Evolutionary conservation across 2,113 vertebrate species (phyloP), one percentile per base, ranked within the genome.

Genomic region (Stigmatopora nigra): DNA sequence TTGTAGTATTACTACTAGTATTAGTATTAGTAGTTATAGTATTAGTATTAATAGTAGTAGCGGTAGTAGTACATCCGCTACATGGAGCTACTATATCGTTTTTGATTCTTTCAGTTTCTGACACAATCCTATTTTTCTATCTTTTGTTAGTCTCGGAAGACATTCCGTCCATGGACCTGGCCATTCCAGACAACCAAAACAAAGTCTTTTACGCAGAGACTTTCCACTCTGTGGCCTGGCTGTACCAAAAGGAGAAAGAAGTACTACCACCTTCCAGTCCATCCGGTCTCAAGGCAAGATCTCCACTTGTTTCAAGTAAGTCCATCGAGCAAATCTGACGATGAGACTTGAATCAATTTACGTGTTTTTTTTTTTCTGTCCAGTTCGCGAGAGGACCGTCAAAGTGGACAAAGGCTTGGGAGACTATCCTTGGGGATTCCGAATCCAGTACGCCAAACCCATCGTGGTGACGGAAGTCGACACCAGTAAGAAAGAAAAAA

Each of bases 401-500:
- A 92, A 82, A 75, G 93, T 96, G 0, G 77, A 81, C 66, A 97
- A 93, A 87, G 93, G 93, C 58, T 87, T 82, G 11, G 93, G 93
- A 38, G 92, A 91, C 72, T 97, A 93, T 68, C 93, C 94, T 0
- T 97, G 95, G 93, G 93, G 94, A 55, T 97, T 97, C 78, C 86
- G 92, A 61, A 95, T 97, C 77, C 93, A 98, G 76, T 96, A 94
- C 81, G 94, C 93, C 53, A 97, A 95, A 81, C 93, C 93, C 31
- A 95, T 95, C 20, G 78, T 96, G 55, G 93, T 98, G 9, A 97
- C 94, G 20, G 93, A 97, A 87, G 93, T 97, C 46, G 94, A 97
- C 72, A 92, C 94, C 73, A 97, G 95, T 97, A 90, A 93, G 93
- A 91, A 35, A 19, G 25, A 31, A 31, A 31, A 31, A 31, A 2